Evolutionary conservation across 2,888 invertebrate genomes (phyloP).

Genomic region (Dicycla oo): DNA sequence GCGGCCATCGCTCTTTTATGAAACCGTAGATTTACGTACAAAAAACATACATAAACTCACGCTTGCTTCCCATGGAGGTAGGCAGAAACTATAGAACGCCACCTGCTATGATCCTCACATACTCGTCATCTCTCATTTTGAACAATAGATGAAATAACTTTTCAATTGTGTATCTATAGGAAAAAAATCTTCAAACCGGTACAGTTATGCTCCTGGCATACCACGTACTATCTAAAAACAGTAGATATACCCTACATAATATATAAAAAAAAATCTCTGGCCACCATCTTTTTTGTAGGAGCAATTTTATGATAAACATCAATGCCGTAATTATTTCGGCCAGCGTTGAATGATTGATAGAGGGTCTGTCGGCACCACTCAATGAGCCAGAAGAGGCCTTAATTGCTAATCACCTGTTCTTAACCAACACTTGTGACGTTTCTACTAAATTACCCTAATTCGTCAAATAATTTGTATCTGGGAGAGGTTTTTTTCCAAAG

Average conservation of each 20-base stretch:
- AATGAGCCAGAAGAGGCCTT: slow-evolving; percentile 42
- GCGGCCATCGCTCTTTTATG: too few species aligned
- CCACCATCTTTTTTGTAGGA: not conserved
- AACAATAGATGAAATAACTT: not conserved
- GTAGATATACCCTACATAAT: too few species aligned
- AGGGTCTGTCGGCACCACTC: slow-evolving; percentile 34
- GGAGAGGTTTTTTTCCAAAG: not conserved
- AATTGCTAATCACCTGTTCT: slow-evolving; percentile 62
- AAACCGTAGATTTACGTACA: too few species aligned
- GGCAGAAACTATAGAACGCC: not conserved
- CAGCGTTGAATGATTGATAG: slow-evolving; percentile 58
- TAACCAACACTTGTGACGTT: slow-evolving; percentile 38
- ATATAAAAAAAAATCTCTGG: not conserved
- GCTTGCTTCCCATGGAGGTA: not conserved
- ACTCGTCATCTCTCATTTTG: not conserved
- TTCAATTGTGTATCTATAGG: too few species aligned
- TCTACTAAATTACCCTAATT: slow-evolving; percentile 32
- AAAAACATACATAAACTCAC: not conserved
- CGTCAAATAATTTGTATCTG: slow-evolving; percentile 17
- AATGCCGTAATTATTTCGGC: slow-evolving; percentile 27
- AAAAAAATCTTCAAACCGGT: too few species aligned
- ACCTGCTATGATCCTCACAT: not conserved
- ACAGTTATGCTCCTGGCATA: too few species aligned
- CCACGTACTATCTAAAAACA: too few species aligned
- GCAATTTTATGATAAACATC: slow-evolving; percentile 36